phyloP scores from a whole-genome alignment of 23 tunicate genomes.

The Halocynthia aurantium region DNA sequence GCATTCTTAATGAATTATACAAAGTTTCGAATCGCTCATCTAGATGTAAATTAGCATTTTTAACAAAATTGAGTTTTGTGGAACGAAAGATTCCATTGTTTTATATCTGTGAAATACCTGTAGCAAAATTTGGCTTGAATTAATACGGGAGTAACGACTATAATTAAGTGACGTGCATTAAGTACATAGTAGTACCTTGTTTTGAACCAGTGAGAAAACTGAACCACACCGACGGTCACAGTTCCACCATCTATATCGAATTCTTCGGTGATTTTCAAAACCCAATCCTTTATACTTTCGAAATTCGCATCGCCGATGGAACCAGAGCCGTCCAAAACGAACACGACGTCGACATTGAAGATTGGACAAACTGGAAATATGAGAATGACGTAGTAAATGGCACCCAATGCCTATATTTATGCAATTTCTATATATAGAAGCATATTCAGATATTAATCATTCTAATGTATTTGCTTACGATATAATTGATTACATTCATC shows the following conservation, averaged over 20 bases:
- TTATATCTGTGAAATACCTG: not conserved
- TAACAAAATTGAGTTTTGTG: too few species aligned
- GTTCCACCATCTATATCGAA: constrained; percentile 25
- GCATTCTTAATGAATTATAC: too few species aligned
- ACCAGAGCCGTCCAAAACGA: constrained; percentile 23
- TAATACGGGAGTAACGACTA: not conserved
- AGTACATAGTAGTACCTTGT: constrained; percentile 4
- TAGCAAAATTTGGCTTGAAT: not conserved
- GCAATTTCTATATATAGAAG: not conserved
- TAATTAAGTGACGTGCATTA: not conserved
- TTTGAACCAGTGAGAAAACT: constrained; percentile 23
- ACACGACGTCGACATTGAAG: constrained; percentile 20
- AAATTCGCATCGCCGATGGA: constrained; percentile 11
- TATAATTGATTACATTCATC: too few species aligned
- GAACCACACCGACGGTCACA: constrained; percentile 16
- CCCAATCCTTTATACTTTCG: constrained; percentile 15
- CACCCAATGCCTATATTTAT: not conserved
- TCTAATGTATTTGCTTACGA: not conserved
- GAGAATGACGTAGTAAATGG: not conserved
- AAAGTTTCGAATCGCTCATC: too few species aligned
- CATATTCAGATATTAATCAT: not conserved
- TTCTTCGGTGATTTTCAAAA: constrained; percentile 11
- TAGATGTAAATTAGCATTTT: too few species aligned
- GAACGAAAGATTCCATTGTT: not conserved
- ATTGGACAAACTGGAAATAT: constrained; percentile 7